Evolutionary conservation across 2,113 vertebrate genomes (phyloP), one percentile per base, ranked within the genome.

Genomic region (Rhynchomys soricoides): DNA sequence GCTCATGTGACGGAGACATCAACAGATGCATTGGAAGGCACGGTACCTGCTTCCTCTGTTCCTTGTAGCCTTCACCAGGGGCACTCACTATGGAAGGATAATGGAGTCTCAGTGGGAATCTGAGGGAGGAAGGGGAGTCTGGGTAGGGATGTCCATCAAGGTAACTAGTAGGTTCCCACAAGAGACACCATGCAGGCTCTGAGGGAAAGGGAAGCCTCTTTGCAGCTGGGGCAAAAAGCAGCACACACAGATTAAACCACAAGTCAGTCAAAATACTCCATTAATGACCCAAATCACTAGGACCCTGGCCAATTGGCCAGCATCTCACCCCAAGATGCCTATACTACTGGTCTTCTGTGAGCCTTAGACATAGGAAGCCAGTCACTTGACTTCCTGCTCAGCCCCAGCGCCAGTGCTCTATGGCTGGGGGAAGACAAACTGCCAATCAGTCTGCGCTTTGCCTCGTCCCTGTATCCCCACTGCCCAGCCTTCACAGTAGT

Each of bases 21-120:
- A 26, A 43, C 21, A 57, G 12, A 7, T 29, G 52, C 15, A 43
- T 89, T 31, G 5, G 0, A 22, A 0, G 7, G 48, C 1, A 40
- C 52, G 1, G 0, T 2, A 2, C 2, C 7, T 0, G 3, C 11
- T 45, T 17, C 43, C 17, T 52, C 16, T 3, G 12, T 1, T 4
- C 22, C 74, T n/a, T 8, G 5, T 29, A 5, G 34, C 40, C 2
- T 0, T 4, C 1, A 40, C 1, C 24, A n/a, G 13, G 66, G 10
- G 29, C 16, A 4, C 24, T 0, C 0, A 0, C 22, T 1, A 0
- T 4, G 2, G 7, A 8, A 29, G 29, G 55, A 45, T 13, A 21
- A n/a, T 31, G 19, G 24, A 29, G 1, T 37, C 9, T 9, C 5
- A 13, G 70, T 5, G 37, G 64, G 57, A 40, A 15, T 3, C 52